Percentiles rank a stretch among this genome's conserved stretches.
These are phyloP conservation scores for Nysson spinosus DNA, from an alignment of 2,888 invertebrate genomes.

Conservation along the genomic window DNA sequence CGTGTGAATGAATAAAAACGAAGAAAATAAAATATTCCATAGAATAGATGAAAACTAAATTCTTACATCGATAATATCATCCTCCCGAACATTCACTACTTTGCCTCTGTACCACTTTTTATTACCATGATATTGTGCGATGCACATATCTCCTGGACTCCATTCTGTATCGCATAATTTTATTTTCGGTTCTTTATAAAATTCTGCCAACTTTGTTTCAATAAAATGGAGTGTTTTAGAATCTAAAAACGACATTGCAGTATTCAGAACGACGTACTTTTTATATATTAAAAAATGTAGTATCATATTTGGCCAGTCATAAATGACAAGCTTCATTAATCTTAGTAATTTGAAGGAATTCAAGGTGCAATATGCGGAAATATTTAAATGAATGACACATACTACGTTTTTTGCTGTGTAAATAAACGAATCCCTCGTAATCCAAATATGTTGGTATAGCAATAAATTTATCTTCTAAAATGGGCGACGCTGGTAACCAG, in stretches of 20 bases:
- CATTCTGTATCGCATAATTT: conserved; percentile 79
- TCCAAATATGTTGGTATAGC: conserved; percentile 83
- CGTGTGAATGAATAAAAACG: not conserved
- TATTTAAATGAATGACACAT: conserved; percentile 30
- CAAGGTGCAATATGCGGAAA: too few relatives aligned
- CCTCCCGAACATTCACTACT: conserved; percentile 78
- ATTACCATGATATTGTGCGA: conserved; percentile 83
- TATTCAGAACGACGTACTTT: conserved; percentile 3
- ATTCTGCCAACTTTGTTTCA: conserved; percentile 78
- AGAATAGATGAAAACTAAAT: too few relatives aligned
- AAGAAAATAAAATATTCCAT: not conserved
- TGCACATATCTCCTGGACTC: conserved; percentile 83
- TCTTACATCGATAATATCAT: conserved; percentile 77
- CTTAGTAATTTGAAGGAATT: too few relatives aligned
- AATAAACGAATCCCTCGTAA: conserved; percentile 76
- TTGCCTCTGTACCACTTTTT: conserved; percentile 85
- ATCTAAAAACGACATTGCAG: conserved; percentile 51
- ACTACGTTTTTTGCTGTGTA: conserved; percentile 72
- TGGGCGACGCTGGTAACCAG: conserved; percentile 82
- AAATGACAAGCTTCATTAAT: too few relatives aligned
- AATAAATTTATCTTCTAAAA: conserved; percentile 79
- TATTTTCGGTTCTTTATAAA: conserved; percentile 77
- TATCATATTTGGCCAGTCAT: too few relatives aligned
- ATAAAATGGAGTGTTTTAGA: conserved; percentile 77
- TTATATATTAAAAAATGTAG: too few relatives aligned